These are phyloP conservation scores for Drosophila mimica DNA, from an alignment of 2,888 invertebrate genomes.

Conservation along the genomic window DNA sequence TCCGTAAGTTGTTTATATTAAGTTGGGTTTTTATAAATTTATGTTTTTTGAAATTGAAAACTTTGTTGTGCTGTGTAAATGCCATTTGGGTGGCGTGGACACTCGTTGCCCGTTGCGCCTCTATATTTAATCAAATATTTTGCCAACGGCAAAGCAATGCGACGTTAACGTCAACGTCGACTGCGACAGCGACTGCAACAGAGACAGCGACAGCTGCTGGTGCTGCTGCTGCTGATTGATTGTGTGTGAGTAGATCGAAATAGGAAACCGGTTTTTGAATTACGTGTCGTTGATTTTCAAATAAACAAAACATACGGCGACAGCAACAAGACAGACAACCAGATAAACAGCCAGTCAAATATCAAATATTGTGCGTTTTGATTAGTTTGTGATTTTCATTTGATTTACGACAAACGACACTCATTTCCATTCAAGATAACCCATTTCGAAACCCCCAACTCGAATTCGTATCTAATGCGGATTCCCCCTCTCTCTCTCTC, in stretches of 20 bases:
- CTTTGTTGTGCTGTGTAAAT: constrained; percentile 43
- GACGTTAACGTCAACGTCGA: constrained; percentile 2
- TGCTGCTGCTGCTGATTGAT: constrained; percentile 30
- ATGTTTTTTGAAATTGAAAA: not conserved
- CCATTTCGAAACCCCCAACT: constrained; percentile 1
- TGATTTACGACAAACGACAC: constrained; percentile 21
- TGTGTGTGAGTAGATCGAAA: constrained; percentile 27
- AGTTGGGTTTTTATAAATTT: not conserved
- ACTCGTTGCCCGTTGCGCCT: constrained; percentile 43
- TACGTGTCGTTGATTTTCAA: constrained; percentile 46
- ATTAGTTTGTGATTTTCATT: constrained; percentile 26
- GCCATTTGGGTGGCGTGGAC: constrained; percentile 56
- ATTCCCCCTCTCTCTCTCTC: not conserved
- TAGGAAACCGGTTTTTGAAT: constrained; percentile 56
- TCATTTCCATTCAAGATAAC: constrained; percentile 3
- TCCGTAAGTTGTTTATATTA: not conserved
- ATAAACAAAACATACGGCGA: constrained; percentile 18
- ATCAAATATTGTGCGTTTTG: constrained; percentile 42
- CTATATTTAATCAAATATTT: constrained; percentile 75
- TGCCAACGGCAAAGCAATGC: constrained; percentile 63
- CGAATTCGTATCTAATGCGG: constrained; percentile 2
- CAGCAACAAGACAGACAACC: not conserved
- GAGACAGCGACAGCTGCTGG: constrained; percentile 10
- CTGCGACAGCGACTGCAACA: constrained; percentile 10
- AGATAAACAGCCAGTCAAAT: constrained; percentile 15